Evolutionary conservation across 2,797 vertebrate species (phyloP).

Genomic region (Intellagama lesueurii): DNA sequence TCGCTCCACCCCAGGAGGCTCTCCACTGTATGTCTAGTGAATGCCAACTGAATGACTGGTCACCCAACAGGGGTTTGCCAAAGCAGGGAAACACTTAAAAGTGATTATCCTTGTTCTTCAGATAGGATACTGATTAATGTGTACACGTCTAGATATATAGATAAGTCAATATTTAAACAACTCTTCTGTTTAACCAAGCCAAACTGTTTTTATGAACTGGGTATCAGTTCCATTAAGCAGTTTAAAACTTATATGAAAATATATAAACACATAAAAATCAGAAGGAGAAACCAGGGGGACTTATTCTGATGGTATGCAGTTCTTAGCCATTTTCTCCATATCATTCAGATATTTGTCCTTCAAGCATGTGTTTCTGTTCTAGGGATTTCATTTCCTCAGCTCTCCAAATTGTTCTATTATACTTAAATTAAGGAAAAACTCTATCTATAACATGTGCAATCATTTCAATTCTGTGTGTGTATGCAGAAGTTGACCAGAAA

Average conservation of each 20-base stretch:
- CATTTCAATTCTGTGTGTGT: neutral
- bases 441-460: neutral
- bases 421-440: neutral
- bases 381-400: neutral
- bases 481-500: neutral
- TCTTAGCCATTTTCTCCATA: neutral
- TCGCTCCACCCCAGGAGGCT: neutral
- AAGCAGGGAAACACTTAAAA: too few species aligned
- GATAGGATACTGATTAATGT: too few species aligned
- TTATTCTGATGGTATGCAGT: neutral
- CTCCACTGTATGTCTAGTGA: too few species aligned
- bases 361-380: neutral
- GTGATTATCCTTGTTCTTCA: too few species aligned
- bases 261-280: neutral
- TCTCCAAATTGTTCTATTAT: conserved; percentile 17
- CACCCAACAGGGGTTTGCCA: too few species aligned
- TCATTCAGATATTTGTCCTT: neutral
- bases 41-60: too few species aligned
- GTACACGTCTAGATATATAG: neutral
- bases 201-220: neutral
- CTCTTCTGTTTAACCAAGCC: neutral
- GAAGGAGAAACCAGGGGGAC: neutral
- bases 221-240: neutral
- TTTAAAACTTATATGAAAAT: neutral
- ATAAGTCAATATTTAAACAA: neutral